Conservation (phyloP, 2,888 invertebrate species). For the Tribolium freemani region DNA sequence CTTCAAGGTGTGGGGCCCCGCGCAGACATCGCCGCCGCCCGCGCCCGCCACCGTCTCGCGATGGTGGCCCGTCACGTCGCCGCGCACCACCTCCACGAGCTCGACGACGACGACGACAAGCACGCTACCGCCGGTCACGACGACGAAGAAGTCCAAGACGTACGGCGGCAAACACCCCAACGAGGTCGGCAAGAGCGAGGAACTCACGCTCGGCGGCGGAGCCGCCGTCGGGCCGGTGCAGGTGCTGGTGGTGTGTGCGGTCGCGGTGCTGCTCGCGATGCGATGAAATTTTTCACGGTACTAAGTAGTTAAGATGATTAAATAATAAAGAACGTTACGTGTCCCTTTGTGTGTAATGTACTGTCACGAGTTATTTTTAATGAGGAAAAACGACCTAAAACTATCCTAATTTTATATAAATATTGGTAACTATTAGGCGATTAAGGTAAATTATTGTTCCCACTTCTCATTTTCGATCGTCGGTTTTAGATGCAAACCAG, state of each 20-base stretch:
- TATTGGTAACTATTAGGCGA: constrained; percentile 56
- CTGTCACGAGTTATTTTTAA: constrained; percentile 40
- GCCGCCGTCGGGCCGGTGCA: constrained; percentile 47
- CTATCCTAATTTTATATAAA: constrained; percentile 59
- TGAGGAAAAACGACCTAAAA: constrained; percentile 49
- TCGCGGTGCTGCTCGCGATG: constrained; percentile 58
- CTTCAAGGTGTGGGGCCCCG: constrained; percentile 73
- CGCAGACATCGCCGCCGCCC: constrained; percentile 71
- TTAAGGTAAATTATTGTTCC: constrained; percentile 59
- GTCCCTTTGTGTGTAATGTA: constrained; percentile 53
- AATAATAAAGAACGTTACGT: constrained; percentile 35
- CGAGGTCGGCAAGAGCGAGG: constrained; percentile 94
- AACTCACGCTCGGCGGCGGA: constrained; percentile 81
- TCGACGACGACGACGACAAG: constrained; percentile 66
- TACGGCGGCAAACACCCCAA: constrained; percentile 87
- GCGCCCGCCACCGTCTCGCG: constrained; percentile 45
- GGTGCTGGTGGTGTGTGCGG: constrained; percentile 56
- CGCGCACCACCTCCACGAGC: constrained; percentile 63
- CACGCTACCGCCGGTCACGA: constrained; percentile 64
- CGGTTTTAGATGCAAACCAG: constrained; percentile 7
- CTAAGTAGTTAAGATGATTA: neutral
- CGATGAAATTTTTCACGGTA: constrained; percentile 58
- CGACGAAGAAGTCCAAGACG: constrained; percentile 78
- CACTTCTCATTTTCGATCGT: constrained; percentile 20
- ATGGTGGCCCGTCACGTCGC: constrained; percentile 67